Percentiles rank a stretch among this genome's conserved stretches.
Conservation (phyloP, 2,888 invertebrate species). For the Conops quadrifasciatus region DNA sequence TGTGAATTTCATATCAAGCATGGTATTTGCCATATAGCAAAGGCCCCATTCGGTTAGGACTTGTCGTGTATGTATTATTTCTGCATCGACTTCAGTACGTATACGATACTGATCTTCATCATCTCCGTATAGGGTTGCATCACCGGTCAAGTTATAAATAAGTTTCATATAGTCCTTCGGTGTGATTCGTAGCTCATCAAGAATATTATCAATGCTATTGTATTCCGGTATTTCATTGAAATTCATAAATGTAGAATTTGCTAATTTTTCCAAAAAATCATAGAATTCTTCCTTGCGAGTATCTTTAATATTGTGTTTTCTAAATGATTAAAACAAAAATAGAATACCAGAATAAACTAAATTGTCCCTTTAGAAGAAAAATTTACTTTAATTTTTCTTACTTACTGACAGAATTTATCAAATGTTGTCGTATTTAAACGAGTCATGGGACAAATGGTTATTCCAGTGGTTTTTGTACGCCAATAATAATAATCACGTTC, state of each 20-base stretch:
- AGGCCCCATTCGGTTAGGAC: slow-evolving; percentile 63
- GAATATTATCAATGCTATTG: slow-evolving; percentile 47
- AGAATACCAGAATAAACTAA: too few relatives aligned
- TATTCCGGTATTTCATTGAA: slow-evolving; percentile 55
- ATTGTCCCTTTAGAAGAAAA: too few relatives aligned
- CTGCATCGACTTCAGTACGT: slow-evolving; percentile 39
- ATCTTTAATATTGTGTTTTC: slow-evolving; percentile 38
- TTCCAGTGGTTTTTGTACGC: slow-evolving; percentile 60
- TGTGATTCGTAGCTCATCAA: slow-evolving; percentile 49
- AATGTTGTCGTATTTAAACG: slow-evolving; percentile 53
- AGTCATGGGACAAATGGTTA: slow-evolving; percentile 62
- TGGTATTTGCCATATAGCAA: slow-evolving; percentile 59
- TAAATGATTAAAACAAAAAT: slow-evolving; percentile 1
- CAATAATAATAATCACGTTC: slow-evolving; percentile 62
- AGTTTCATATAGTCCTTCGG: slow-evolving; percentile 60
- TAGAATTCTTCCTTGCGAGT: slow-evolving; percentile 43
- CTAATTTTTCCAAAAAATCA: slow-evolving; percentile 60
- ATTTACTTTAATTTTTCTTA: too few relatives aligned
- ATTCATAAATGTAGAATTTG: slow-evolving; percentile 62
- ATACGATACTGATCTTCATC: slow-evolving; percentile 35
- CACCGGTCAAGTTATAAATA: slow-evolving; percentile 61
- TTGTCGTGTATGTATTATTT: slow-evolving; percentile 52
- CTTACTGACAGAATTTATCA: slow-evolving; percentile 54
- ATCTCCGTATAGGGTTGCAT: slow-evolving; percentile 44
- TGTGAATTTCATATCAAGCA: slow-evolving; percentile 52